Evolutionary conservation across 2,797 vertebrate species (phyloP), one percentile per base, ranked within the genome.

Genomic region (Eospalax fontanierii): DNA sequence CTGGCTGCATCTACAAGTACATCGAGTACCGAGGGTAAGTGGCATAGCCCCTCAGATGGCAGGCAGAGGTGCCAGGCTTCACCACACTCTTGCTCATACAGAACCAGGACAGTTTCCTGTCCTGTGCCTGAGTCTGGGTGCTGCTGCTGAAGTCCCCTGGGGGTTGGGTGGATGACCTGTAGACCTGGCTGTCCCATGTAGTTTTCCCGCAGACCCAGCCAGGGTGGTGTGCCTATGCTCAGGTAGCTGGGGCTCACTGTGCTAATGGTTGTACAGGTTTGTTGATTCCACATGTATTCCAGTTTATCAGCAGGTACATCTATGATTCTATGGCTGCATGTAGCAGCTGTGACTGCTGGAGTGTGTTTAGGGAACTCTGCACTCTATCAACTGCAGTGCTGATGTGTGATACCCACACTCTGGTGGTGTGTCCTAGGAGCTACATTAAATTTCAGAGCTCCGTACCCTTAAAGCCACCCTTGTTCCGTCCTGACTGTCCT

Each of bases 1-100:
- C 99, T 16, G 97, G 99, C 97, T 99, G 99, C 97, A 99, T 99
- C 98, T 99, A 99, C 98, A 99, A 99, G 97, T 99, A 99, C 98
- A 99, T 99, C 10, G 99, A 99, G 96, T 99, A 99, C 98, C 98
- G 99, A 96, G 99, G 99, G 99, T 99, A 98, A 99, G 99, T 86
- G 89, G 59, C 5, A n/a, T n/a, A 50, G 75, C 6, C 40, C 28
- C 38, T 15, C 18, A 4, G 61, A 5, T 4, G 12, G 33, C 24
- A 0, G 33, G 21, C 35, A 40, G 35, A 24, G 35, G 35, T 15
- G 65, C 65, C 68, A 4, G 33, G 26, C 40, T 46, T 35, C 43
- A 10, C 2, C 57, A 38, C 33, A 21, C 6, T 63, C 40, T 21
- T 15, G 30, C 22, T 65, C n/a, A 66, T 33, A 43, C 33, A 14